These are phyloP conservation scores for Callaeas wilsoni DNA, from an alignment of 2,113 vertebrate species.

Conservation along the genomic window DNA sequence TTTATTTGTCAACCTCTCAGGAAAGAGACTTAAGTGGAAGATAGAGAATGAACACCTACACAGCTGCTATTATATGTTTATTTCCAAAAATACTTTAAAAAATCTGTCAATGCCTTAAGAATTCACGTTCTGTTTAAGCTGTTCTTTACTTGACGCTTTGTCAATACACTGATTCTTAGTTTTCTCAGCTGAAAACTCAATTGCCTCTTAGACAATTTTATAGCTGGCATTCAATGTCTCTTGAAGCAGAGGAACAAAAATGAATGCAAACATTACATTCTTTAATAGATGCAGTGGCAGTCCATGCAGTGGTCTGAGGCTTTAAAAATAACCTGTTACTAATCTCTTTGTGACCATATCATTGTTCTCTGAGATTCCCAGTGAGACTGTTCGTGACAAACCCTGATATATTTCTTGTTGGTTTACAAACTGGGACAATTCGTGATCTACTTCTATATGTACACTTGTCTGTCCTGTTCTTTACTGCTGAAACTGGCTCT, in stretches of 20 bases:
- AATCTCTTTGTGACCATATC: constrained; percentile 23
- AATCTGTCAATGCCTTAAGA: not conserved
- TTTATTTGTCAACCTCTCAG: not conserved
- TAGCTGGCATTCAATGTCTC: constrained; percentile 47
- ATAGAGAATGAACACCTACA: not conserved
- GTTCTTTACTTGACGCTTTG: constrained; percentile 25
- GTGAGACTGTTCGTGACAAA: not conserved
- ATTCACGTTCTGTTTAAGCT: constrained; percentile 20
- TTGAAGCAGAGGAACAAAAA: constrained; percentile 60
- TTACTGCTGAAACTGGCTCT: not conserved
- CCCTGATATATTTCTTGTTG: not conserved
- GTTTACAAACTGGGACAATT: not conserved
- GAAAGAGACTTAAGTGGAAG: not conserved
- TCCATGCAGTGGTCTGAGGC: not conserved
- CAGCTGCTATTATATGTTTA: not conserved
- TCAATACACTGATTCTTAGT: constrained; percentile 54
- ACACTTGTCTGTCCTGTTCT: not conserved
- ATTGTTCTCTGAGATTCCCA: not conserved
- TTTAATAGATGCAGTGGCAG: constrained; percentile 39
- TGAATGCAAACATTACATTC: constrained; percentile 47
- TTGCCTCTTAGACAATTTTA: constrained; percentile 61
- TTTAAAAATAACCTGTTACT: constrained; percentile 57
- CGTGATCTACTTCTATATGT: not conserved
- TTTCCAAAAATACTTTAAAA: not conserved
- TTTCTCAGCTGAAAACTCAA: constrained; percentile 53